phyloP scores from a whole-genome alignment of 2,797 vertebrate species.

The Pterois miles region DNA sequence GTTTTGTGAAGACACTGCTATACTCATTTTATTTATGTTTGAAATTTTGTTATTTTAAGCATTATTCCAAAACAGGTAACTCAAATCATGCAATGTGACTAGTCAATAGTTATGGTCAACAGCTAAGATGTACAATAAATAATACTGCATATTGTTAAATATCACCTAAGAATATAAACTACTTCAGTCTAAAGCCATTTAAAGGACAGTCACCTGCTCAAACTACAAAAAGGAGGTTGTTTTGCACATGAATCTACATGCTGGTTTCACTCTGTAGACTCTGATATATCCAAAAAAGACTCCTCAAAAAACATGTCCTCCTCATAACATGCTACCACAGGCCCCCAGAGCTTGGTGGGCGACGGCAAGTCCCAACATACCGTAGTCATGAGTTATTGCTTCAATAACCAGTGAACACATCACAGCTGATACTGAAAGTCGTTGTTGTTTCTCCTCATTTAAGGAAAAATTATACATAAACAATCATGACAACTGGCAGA shows the following conservation, averaged over 20 bases:
- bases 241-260: not conserved
- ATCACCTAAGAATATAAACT: not conserved
- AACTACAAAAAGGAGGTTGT: not conserved
- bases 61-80: not conserved
- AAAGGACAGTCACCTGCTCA: not conserved
- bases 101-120: not conserved
- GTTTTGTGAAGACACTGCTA: too few relatives aligned
- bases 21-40: not conserved
- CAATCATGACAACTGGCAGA: not conserved
- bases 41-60: not conserved
- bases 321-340: conserved; percentile 35
- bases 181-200: not conserved
- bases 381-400: not conserved
- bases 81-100: not conserved
- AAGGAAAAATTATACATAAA: not conserved
- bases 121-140: not conserved
- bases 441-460: not conserved
- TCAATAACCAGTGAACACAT: not conserved
- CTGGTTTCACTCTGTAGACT: not conserved
- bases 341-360: not conserved
- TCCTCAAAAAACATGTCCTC: too few relatives aligned
- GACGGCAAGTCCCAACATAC: conserved; percentile 27
- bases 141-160: not conserved
- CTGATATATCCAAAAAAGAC: not conserved
- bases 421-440: too few relatives aligned